phyloP scores from a whole-genome alignment of 1,140 invertebrate genomes.

The Zeugodacus cucurbitae region DNA sequence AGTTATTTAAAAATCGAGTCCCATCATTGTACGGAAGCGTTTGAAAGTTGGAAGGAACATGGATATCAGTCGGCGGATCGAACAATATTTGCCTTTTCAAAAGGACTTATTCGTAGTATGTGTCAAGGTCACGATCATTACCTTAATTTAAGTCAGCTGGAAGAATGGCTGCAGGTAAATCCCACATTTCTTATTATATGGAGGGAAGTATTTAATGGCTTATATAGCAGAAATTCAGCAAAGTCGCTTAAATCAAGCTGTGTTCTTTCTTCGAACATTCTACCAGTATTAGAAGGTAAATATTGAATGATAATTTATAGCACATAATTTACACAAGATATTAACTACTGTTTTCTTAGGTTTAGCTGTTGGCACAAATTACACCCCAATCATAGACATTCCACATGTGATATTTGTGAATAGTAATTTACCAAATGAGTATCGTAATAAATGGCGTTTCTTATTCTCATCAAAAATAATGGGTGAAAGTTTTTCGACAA shows the following conservation, averaged over 20 bases:
- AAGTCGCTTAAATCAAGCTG: constrained; percentile 23
- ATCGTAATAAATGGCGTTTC: constrained; percentile 82
- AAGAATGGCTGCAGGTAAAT: constrained; percentile 61
- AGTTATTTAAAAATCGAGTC: constrained; percentile 60
- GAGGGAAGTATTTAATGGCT: constrained; percentile 68
- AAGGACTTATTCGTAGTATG: constrained; percentile 66
- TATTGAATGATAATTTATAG: neutral
- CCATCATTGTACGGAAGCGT: constrained; percentile 57
- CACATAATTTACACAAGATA: too few relatives aligned
- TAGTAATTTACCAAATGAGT: constrained; percentile 76
- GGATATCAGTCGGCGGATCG: constrained; percentile 69
- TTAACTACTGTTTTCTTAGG: constrained; percentile 60
- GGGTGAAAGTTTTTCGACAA: constrained; percentile 85
- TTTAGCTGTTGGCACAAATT: constrained; percentile 77
- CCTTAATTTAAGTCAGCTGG: constrained; percentile 54
- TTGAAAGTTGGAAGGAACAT: constrained; percentile 68
- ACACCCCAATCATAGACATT: constrained; percentile 80
- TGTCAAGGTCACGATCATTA: constrained; percentile 56
- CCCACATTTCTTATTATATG: constrained; percentile 66
- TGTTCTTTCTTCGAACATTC: constrained; percentile 54
- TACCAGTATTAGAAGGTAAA: constrained; percentile 44
- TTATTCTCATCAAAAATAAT: constrained; percentile 85
- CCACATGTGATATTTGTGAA: constrained; percentile 83
- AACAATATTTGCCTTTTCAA: constrained; percentile 68
- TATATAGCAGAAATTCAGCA: constrained; percentile 58